Evolutionary conservation across 2,797 vertebrate genomes (phyloP).

Genomic region (Lerista edwardsae): DNA sequence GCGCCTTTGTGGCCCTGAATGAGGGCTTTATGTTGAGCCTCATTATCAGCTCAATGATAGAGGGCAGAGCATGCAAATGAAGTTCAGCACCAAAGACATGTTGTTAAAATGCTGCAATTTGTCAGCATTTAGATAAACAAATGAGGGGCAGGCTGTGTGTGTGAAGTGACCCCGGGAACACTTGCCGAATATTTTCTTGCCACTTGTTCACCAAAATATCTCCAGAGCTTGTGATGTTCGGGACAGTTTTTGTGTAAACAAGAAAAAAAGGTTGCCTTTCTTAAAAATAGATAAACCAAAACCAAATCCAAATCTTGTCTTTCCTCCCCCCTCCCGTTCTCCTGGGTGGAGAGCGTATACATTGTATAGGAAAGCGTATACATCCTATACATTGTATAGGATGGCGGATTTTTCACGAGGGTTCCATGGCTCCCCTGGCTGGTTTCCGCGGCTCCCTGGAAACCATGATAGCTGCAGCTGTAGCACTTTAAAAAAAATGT

Average conservation of each 20-base stretch:
- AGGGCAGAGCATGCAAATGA: slow-evolving; percentile 77
- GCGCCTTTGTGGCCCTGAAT: slow-evolving; percentile 75
- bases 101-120: slow-evolving; percentile 85
- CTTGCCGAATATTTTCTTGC: slow-evolving; percentile 70
- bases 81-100: slow-evolving; percentile 75
- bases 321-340: slow-evolving; percentile 27
- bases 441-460: not conserved
- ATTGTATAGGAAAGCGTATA: too few relatives aligned
- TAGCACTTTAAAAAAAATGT: slow-evolving; percentile 50
- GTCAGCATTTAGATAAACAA: slow-evolving; percentile 87
- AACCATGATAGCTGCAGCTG: slow-evolving; percentile 47
- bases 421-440: too few relatives aligned
- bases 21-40: slow-evolving; percentile 79
- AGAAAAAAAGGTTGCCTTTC: slow-evolving; percentile 30
- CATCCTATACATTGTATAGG: too few relatives aligned
- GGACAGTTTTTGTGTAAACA: slow-evolving; percentile 42
- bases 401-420: too few relatives aligned
- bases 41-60: slow-evolving; percentile 83
- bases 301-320: not conserved
- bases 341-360: too few relatives aligned
- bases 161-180: slow-evolving; percentile 71
- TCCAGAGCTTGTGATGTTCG: slow-evolving; percentile 33
- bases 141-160: slow-evolving; percentile 76
- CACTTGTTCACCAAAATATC: slow-evolving; percentile 72
- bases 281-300: slow-evolving; percentile 23